Evolutionary conservation across 2,888 invertebrate genomes (phyloP).

Genomic region (Cabera pusaria): DNA sequence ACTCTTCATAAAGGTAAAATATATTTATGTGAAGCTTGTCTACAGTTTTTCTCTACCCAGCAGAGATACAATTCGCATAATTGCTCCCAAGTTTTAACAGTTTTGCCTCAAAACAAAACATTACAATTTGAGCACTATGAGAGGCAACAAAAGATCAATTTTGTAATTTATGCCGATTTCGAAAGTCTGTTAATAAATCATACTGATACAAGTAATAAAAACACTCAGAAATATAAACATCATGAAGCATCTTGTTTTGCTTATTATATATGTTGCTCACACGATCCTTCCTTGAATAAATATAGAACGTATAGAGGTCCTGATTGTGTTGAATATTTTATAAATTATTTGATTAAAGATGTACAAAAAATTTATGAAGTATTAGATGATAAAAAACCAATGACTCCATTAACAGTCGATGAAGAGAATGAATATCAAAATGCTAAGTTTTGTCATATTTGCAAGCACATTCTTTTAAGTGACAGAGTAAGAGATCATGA

Average conservation of each 20-base stretch:
- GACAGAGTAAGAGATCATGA: constrained; percentile 6
- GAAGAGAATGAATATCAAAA: not conserved
- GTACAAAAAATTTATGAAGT: constrained; percentile 5
- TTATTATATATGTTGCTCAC: constrained; percentile 27
- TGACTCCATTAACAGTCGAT: constrained; percentile 2
- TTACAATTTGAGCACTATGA: constrained; percentile 25
- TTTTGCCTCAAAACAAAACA: constrained; percentile 17
- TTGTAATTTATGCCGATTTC: constrained; percentile 28
- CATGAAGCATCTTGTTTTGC: constrained; percentile 28
- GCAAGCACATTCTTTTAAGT: constrained; percentile 4
- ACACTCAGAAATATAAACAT: constrained; percentile 2
- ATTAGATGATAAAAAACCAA: constrained; percentile 4
- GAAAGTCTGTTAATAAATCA: constrained; percentile 16
- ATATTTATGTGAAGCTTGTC: not conserved
- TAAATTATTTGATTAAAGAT: constrained; percentile 11
- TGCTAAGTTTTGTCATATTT: constrained; percentile 17
- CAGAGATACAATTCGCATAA: constrained; percentile 2
- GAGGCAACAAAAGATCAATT: constrained; percentile 25
- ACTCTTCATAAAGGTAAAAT: not conserved
- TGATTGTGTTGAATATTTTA: constrained; percentile 16
- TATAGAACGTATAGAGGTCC: constrained; percentile 17
- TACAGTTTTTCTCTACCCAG: constrained; percentile 5
- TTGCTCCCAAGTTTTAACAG: not conserved
- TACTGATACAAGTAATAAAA: constrained; percentile 7
- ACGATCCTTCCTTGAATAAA: constrained; percentile 24